phyloP scores from a whole-genome alignment of 2,797 vertebrate genomes.

The Gallinago stenura region DNA sequence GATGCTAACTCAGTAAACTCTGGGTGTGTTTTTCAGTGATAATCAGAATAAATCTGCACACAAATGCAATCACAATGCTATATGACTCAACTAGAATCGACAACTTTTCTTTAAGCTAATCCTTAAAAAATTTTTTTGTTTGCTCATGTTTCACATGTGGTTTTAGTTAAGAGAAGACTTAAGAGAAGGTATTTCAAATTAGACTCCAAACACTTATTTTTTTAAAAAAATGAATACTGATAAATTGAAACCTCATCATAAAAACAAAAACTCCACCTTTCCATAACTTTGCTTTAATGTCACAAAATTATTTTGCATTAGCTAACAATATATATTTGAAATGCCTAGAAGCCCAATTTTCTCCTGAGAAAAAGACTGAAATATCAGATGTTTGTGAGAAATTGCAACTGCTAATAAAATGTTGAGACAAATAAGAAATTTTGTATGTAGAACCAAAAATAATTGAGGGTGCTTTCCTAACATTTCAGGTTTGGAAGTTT shows the following conservation, averaged over 20 bases:
- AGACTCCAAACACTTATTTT: conserved; percentile 40
- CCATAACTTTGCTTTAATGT: not conserved
- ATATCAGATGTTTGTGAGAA: not conserved
- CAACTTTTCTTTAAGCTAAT: not conserved
- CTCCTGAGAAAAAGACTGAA: not conserved
- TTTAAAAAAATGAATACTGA: not conserved
- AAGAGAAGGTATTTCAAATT: conserved; percentile 58
- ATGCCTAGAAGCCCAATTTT: not conserved
- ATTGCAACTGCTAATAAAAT: not conserved
- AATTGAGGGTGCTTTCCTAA: not conserved
- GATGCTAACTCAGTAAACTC: not conserved
- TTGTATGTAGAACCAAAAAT: not conserved
- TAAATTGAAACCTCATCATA: not conserved
- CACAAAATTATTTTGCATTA: conserved; percentile 1
- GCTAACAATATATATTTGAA: not conserved
- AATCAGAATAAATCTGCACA: not conserved
- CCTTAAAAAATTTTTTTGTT: not conserved
- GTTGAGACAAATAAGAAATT: not conserved
- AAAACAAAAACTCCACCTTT: not conserved
- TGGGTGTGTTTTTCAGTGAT: not conserved
- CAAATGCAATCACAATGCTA: not conserved
- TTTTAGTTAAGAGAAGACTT: conserved; percentile 62
- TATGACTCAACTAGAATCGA: not conserved
- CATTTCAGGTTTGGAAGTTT: not conserved
- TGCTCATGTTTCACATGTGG: conserved; percentile 1